Evolutionary conservation across 2,888 invertebrate genomes (phyloP).

Genomic region (Zele albiditarsus): DNA sequence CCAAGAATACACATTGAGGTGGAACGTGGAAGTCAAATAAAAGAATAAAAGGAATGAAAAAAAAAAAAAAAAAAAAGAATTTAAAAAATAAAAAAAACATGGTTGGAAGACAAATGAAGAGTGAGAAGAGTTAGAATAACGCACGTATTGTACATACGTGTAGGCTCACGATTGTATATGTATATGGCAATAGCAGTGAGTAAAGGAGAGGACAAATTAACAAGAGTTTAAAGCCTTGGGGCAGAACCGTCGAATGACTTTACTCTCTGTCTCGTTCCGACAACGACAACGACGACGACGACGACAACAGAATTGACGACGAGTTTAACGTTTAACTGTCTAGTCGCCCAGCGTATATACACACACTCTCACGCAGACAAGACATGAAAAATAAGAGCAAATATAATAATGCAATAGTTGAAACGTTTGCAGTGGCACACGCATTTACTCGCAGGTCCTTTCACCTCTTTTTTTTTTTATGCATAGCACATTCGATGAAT

Average conservation of each 20-base stretch:
- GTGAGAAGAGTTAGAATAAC: conserved; percentile 15
- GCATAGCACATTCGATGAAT: no score
- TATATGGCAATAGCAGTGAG: neutral
- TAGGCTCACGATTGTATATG: neutral
- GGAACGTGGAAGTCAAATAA: conserved; percentile 1
- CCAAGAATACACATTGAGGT: conserved; percentile 26
- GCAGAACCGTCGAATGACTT: neutral
- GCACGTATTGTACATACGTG: neutral
- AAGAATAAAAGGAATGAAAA: conserved; percentile 10
- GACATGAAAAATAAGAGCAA: conserved; percentile 17
- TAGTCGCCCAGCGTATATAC: neutral
- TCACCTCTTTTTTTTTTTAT: neutral
- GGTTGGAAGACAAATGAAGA: conserved; percentile 31
- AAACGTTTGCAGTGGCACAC: neutral
- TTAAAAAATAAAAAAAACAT: conserved; percentile 9
- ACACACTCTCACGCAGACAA: conserved; percentile 1
- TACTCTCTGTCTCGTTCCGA: neutral
- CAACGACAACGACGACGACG: conserved; percentile 10
- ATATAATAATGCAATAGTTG: neutral
- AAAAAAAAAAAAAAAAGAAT: neutral
- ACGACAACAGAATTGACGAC: conserved; percentile 21
- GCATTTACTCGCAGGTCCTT: neutral
- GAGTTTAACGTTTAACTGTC: conserved; percentile 18
- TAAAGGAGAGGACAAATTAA: neutral
- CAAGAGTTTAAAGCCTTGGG: conserved; percentile 6